Conservation (phyloP, 1,140 invertebrate species). For the Temnothorax nylanderi region DNA sequence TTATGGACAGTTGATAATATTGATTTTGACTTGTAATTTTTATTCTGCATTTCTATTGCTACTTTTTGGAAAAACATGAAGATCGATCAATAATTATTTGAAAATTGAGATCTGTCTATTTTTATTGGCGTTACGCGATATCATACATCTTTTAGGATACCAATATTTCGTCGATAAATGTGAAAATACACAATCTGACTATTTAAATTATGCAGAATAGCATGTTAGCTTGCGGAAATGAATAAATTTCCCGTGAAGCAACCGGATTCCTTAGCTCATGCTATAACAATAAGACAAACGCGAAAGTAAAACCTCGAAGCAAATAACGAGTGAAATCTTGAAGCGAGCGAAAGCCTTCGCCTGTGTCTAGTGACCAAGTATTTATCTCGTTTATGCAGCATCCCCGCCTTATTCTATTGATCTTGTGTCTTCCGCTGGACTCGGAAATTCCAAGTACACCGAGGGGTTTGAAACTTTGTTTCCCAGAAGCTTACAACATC, state of each 20-base stretch:
- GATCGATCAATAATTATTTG: not conserved
- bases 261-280: not conserved
- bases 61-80: not conserved
- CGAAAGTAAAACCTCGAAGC: conserved; percentile 33
- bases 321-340: conserved; percentile 30
- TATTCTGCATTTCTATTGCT: not conserved
- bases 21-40: not conserved
- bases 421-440: conserved; percentile 58
- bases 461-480: conserved; percentile 49
- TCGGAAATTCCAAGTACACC: conserved; percentile 53
- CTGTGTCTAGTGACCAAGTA: conserved; percentile 54
- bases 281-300: conserved; percentile 13
- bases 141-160: not conserved
- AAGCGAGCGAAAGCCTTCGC: not conserved
- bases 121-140: not conserved
- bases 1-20: not conserved
- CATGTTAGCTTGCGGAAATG: not conserved
- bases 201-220: not conserved
- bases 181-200: not conserved
- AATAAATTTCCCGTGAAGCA: conserved; percentile 12
- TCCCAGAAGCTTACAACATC: conserved; percentile 35
- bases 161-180: conserved; percentile 7
- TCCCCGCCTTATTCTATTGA: conserved; percentile 50
- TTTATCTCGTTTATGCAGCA: conserved; percentile 59
- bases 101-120: not conserved